Evolutionary conservation across 2,113 vertebrate species (phyloP), one percentile per base, ranked within the genome.

Genomic region (Octodon degus): DNA sequence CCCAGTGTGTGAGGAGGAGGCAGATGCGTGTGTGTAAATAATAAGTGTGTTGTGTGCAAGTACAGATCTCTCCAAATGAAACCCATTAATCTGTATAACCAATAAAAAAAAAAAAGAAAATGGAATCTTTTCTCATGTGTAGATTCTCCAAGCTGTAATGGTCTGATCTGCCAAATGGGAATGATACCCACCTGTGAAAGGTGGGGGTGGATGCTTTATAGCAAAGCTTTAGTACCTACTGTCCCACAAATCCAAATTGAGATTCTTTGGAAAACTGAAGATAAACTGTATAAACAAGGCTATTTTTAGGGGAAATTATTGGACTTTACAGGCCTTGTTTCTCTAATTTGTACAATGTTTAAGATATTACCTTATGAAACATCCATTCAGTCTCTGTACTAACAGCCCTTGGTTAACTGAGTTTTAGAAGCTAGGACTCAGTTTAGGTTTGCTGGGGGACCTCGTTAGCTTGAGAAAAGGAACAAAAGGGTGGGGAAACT

Each of bases 401-500:
- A 20, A 65, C 10, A 20, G 12, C 37, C 16, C 24, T 58, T 80
- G 83, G 68, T 81, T 24, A 50, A n/a, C 40, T 60, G 60, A 20
- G 13, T 90, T 76, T 95, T 90, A 93, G 79, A 77, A 86, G 84
- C 20, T 81, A 37, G 65, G n/a, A 37, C 7, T 86, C 81, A 62
- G 22, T 43, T 94, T 93, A 37, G 62, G 50, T 67, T 89, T 96
- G 27, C 53, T 96, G 19, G 63, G 81, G 72, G 22, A 82, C 19
- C 9, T 82, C n/a, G 92, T 50, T 30, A 92, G 22, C 7, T 91
- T 93, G 81, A 47, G 55, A 25, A 84, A 91, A 88, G 27, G 17
- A 65, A 91, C 86, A 93, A 77, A 43, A 88, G n/a, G 96, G 70
- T 70, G 77, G 17, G 30, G 77, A 83, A 94, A 92, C 22, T 47